A percentile compares a stretch with the other conserved stretches of the same genome.
These are phyloP conservation scores for Theocolax elegans DNA, from an alignment of 1,140 invertebrate genomes.

Conservation along the genomic window DNA sequence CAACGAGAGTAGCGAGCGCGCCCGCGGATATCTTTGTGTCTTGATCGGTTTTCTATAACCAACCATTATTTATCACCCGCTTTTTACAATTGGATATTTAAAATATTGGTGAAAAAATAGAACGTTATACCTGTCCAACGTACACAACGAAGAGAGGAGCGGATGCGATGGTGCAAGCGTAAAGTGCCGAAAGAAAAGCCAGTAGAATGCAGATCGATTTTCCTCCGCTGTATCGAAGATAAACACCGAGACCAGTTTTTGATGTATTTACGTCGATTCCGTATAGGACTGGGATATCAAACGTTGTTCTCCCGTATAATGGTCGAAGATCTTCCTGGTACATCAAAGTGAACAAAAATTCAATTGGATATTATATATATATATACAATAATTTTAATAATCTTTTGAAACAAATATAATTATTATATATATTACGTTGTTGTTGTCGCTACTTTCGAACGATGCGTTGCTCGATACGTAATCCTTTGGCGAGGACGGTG, in stretches of 20 bases:
- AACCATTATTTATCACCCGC: too few relatives aligned
- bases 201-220: not conserved
- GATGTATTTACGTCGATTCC: not conserved
- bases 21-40: not conserved
- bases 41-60: too few relatives aligned
- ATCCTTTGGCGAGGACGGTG: conserved; percentile 12
- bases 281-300: not conserved
- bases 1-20: conserved; percentile 39
- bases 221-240: conserved; percentile 11
- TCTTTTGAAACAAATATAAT: not conserved
- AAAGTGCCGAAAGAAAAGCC: not conserved
- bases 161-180: not conserved
- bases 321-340: conserved; percentile 7
- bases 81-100: too few relatives aligned
- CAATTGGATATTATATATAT: too few relatives aligned
- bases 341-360: not conserved
- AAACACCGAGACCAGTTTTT: not conserved
- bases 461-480: conserved; percentile 1
- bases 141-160: conserved; percentile 5
- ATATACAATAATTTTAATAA: not conserved
- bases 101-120: too few relatives aligned
- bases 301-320: conserved; percentile 2
- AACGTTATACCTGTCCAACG: conserved; percentile 9
- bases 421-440: not conserved
- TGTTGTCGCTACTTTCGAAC: conserved; percentile 1